phyloP scores from a whole-genome alignment of 2,888 invertebrate genomes.

The Meteorus cinctellus region DNA sequence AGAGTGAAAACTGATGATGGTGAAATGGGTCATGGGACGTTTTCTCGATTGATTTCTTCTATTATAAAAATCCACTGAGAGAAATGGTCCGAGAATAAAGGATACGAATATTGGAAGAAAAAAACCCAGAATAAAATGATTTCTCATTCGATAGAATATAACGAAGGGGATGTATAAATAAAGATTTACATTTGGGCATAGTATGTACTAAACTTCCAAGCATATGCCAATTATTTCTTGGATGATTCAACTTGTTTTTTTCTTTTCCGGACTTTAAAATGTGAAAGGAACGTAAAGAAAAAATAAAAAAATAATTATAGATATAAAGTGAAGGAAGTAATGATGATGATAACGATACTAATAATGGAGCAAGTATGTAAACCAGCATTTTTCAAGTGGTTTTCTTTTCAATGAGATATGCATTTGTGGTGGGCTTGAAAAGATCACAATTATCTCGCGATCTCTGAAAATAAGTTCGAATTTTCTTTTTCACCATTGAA shows the following conservation, averaged over 20 bases:
- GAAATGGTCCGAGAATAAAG: not conserved
- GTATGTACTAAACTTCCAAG: not conserved
- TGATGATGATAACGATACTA: not conserved
- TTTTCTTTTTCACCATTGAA: not conserved
- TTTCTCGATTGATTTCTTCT: slow-evolving; percentile 40
- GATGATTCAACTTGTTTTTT: slow-evolving; percentile 13
- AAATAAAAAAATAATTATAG: too few relatives aligned
- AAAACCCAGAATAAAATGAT: not conserved
- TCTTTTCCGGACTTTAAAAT: not conserved
- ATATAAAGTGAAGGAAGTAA: not conserved
- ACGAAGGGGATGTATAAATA: not conserved
- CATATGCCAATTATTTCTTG: slow-evolving; percentile 30
- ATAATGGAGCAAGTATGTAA: not conserved
- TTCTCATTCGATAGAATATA: not conserved
- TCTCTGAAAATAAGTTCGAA: slow-evolving; percentile 3
- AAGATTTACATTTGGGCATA: not conserved
- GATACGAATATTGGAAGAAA: not conserved
- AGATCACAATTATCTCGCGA: slow-evolving; percentile 33
- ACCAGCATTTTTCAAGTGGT: slow-evolving; percentile 24
- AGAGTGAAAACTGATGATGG: slow-evolving; percentile 32
- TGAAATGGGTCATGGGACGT: slow-evolving; percentile 27
- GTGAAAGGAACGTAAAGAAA: too few relatives aligned
- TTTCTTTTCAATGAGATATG: not conserved
- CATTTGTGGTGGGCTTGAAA: slow-evolving; percentile 19
- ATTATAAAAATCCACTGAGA: slow-evolving; percentile 34